Evolutionary conservation across 1,140 invertebrate genomes (phyloP).

Genomic region (Bombus superbus): DNA sequence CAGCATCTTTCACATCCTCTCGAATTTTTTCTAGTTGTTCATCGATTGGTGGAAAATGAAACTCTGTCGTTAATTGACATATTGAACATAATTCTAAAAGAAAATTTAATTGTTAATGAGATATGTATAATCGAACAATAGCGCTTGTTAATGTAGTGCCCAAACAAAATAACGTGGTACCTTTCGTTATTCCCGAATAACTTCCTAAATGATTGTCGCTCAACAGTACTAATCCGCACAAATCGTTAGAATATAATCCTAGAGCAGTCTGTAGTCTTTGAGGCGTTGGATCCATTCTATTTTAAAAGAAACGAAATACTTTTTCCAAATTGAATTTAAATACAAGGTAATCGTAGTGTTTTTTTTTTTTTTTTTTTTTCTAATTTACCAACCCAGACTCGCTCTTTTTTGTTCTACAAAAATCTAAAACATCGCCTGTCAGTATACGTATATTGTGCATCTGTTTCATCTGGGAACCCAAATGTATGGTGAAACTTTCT

Average conservation of each 20-base stretch:
- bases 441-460: constrained; percentile 98
- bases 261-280: constrained; percentile 96
- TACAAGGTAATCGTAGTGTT: background rate
- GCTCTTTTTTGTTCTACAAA: constrained; percentile 88
- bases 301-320: constrained; percentile 41
- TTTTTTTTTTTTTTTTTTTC: background rate
- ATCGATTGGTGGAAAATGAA: constrained; percentile 94
- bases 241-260: constrained; percentile 95
- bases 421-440: constrained; percentile 92
- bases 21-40: constrained; percentile 91
- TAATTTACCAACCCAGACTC: constrained; percentile 78
- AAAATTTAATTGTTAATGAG: constrained; percentile 47
- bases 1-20: constrained; percentile 83
- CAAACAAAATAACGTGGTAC: constrained; percentile 75
- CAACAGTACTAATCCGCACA: constrained; percentile 93
- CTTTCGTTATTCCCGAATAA: constrained; percentile 89
- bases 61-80: constrained; percentile 89
- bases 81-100: constrained; percentile 84
- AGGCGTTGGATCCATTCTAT: constrained; percentile 85
- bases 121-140: background rate
- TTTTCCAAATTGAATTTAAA: background rate
- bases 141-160: background rate
- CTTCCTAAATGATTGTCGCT: constrained; percentile 90
- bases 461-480: constrained; percentile 98
- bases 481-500: constrained; percentile 98